Percentiles rank a stretch among this genome's conserved stretches.
Conservation (phyloP, 2,888 invertebrate species). For the Onchidella celtica region DNA sequence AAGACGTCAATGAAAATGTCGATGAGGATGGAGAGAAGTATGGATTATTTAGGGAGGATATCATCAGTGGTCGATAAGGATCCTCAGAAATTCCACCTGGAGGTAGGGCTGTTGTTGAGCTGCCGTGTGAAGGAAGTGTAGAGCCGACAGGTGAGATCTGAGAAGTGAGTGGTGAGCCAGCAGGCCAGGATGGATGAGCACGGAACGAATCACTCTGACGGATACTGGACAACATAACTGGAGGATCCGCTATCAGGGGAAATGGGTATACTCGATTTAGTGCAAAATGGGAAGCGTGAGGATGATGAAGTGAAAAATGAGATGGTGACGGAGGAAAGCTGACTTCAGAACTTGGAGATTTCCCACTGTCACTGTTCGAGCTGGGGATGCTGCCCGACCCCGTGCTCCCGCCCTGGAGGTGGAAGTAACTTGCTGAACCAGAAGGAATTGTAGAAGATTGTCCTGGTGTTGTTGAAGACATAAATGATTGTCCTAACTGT, state of each 20-base stretch:
- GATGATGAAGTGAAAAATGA: neutral
- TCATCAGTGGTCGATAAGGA: conserved; percentile 65
- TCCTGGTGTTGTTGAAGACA: conserved; percentile 18
- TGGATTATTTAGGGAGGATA: conserved; percentile 69
- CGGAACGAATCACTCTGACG: conserved; percentile 61
- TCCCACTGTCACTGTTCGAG: conserved; percentile 14
- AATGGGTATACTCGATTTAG: conserved; percentile 66
- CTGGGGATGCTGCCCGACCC: neutral
- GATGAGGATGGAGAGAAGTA: conserved; percentile 60
- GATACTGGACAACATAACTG: conserved; percentile 65
- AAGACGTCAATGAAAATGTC: conserved; percentile 29
- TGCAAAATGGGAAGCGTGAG: conserved; percentile 41
- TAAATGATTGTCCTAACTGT: conserved; percentile 22
- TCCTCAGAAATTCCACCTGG: conserved; percentile 53
- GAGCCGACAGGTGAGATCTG: conserved; percentile 13
- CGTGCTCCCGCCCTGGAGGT: neutral
- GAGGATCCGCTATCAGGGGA: conserved; percentile 69
- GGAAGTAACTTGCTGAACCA: conserved; percentile 9
- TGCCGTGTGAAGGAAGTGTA: neutral
- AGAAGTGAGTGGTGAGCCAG: conserved; percentile 42
- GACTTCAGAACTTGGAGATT: neutral
- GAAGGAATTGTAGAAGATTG: neutral
- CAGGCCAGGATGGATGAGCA: conserved; percentile 60
- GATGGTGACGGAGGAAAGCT: neutral
- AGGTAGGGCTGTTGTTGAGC: neutral